Evolutionary conservation across 2,113 vertebrate species (phyloP).

Genomic region (Gasterosteus nipponicus): DNA sequence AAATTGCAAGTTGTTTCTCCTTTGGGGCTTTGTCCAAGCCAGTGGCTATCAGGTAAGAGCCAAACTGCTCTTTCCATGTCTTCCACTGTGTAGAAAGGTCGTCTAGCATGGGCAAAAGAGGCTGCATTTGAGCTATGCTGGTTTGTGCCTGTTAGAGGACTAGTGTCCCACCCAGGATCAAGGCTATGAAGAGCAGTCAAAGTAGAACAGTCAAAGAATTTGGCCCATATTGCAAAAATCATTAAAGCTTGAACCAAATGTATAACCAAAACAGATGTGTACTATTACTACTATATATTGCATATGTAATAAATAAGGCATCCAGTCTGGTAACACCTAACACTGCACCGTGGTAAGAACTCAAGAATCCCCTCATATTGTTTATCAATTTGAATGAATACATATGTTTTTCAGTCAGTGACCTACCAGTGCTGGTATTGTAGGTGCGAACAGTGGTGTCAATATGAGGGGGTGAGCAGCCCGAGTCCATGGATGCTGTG

Average conservation of each 20-base stretch:
- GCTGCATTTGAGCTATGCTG: slow-evolving; percentile 63
- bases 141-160: slow-evolving; percentile 29
- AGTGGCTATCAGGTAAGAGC: slow-evolving; percentile 72
- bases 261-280: neutral
- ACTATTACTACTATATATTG: neutral
- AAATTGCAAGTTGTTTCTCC: slow-evolving; percentile 77
- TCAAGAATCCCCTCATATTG: neutral
- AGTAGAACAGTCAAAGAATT: neutral
- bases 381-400: neutral
- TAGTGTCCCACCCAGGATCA: slow-evolving; percentile 7
- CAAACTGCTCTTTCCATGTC: slow-evolving; percentile 76
- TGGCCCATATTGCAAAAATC: neutral
- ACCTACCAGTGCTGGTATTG: slow-evolving; percentile 92
- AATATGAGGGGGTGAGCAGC: slow-evolving; percentile 91
- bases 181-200: slow-evolving; percentile 19
- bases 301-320: neutral
- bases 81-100: slow-evolving; percentile 64
- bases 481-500: slow-evolving; percentile 90
- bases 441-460: slow-evolving; percentile 92
- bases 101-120: slow-evolving; percentile 71
- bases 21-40: slow-evolving; percentile 78
- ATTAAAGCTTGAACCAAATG: neutral
- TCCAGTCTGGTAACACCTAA: neutral
- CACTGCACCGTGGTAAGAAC: neutral
- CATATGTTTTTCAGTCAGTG: neutral